Base-by-base conservation (phyloP, 2,888 invertebrate genomes). In the Pristionchus exspectatus region DNA sequence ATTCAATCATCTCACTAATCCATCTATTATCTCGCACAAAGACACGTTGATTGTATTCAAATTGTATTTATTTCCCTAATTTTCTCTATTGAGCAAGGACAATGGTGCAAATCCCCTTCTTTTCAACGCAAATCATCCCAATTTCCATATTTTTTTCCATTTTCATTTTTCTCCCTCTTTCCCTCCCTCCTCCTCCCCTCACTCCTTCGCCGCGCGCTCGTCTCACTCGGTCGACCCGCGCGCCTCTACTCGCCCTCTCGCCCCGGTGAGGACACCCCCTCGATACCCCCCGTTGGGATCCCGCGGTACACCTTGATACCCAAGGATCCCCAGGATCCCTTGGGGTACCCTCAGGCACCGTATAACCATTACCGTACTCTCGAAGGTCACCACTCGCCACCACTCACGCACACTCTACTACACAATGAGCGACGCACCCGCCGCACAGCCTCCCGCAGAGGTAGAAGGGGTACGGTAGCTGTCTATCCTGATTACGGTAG, bases 381-480 rank as follows among this genome's bases (percentile, higher is more conserved):
- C n/a, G n/a, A n/a, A 59, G 59, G 24, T 66, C 66, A 24, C 66
- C 66, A 66, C 66, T 66, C 66, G 66, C 56, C 56, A 56, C 59
- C 59, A 59, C 59, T 21, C 59, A 59, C 59, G 59, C 59, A 59
- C 59, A 59, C 59, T 12, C 59, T 4, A 18, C 59, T n/a, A n/a
- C 44, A 66, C n/a, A 24, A 66, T 66, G 66, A 66, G 66, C 66
- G 66, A 66, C 66, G 27, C 66, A 5, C 66, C 66, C 7, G 12
- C 66, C 7, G 12, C n/a, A 12, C 21, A 16, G 33, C 69, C 69
- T 69, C 69, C 69, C 14, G 30, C 69, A 69, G 69, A 69, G 69
- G 69, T 30, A 69, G 69, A 16, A 69, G 69, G 69, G 69, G 69
- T 69, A 69, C 69, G 69, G 69, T 69, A 69, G 69, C 69, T 27